Evolutionary conservation across 2,797 vertebrate genomes (phyloP), one percentile per base, ranked within the genome.

Genomic region (Notolepis coatsorum): DNA sequence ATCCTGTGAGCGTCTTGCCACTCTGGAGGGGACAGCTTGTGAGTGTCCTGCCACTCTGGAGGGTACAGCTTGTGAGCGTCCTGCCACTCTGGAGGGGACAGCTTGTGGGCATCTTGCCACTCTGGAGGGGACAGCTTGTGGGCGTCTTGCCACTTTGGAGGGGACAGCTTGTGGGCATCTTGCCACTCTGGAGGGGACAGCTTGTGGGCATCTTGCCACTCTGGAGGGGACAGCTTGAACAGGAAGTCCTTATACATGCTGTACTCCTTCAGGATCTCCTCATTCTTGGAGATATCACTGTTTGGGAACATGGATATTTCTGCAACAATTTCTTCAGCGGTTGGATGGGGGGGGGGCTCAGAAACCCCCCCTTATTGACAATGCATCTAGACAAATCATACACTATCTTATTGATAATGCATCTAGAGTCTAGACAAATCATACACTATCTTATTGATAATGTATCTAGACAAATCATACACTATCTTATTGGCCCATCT

Each of bases 1-100:
- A n/a, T n/a, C n/a, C n/a, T n/a, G n/a, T n/a, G n/a, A n/a, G n/a
- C n/a, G 67, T 27, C 68, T 92, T 80, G 46, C 27, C 73, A 13
- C 68, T 57, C 20, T 89, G 89, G 3, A n/a, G n/a, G n/a, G n/a
- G n/a, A n/a, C n/a, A n/a, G n/a, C n/a, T n/a, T n/a, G n/a, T n/a
- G n/a, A n/a, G 88, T 58, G 4, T 96, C 86, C 73, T 92, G 80
- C 97, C 96, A 97, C 65, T 96, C 94, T 25, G 84, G 85, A 7
- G 96, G 96, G 7, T 95, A 96, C 18, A 98, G 67, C 51, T 92
- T 90, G 33, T n/a, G 89, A 3, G 88, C 59, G 4, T 96, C 86
- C 73, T 92, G 80, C 97, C 96, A 97, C 65, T 96, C 94, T 25
- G 84, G 85, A 7, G 96, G 96, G 7, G 95, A 96, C 18, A 98